Conservation (phyloP, 2,113 vertebrate species). For the Rhynchopsitta pachyrhyncha region DNA sequence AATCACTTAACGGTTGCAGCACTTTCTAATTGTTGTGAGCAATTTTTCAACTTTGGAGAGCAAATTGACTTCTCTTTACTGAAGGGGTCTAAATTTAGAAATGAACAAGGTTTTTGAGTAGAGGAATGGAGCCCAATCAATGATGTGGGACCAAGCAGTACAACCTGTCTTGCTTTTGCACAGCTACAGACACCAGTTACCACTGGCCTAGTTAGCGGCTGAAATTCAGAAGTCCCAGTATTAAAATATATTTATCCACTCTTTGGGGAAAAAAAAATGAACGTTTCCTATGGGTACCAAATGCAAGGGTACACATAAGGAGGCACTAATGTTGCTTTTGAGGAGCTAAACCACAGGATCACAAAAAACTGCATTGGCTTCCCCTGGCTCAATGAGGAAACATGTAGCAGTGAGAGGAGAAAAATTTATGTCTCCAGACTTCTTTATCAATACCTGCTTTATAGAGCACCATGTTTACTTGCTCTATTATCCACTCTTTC, state of each 20-base stretch:
- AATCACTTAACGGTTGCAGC: not conserved
- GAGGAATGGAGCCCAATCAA: not conserved
- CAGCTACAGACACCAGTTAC: not conserved
- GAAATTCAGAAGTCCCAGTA: not conserved
- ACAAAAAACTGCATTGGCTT: not conserved
- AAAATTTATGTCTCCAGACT: not conserved
- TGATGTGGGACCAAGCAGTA: accelerated
- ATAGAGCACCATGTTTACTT: not conserved
- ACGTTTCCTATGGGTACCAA: not conserved
- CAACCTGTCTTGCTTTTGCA: not conserved
- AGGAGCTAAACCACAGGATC: not conserved
- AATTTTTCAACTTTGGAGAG: not conserved
- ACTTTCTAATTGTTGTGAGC: not conserved
- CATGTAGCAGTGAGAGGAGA: not conserved
- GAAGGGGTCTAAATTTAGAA: not conserved
- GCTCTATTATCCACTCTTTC: not conserved
- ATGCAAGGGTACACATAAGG: not conserved
- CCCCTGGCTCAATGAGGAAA: not conserved
- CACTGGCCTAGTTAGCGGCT: not conserved
- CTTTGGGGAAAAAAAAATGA: not conserved
- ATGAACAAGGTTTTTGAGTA: not conserved
- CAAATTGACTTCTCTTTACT: not conserved
- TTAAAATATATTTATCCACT: not conserved
- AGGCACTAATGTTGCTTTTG: not conserved
- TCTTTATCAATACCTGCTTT: not conserved